phyloP scores from a whole-genome alignment of 1,140 invertebrate genomes.

The Drosophila suzukii region DNA sequence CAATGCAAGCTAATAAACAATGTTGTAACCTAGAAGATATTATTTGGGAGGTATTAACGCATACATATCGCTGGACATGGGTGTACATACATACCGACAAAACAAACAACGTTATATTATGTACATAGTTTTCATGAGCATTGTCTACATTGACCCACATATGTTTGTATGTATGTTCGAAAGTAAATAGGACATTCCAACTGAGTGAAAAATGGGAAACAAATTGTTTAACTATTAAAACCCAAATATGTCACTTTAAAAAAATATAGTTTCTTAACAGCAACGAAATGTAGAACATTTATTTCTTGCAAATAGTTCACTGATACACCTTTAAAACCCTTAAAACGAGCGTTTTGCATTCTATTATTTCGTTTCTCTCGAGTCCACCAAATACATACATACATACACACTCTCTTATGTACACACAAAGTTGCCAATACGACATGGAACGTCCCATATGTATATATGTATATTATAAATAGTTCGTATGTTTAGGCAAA shows the following conservation, averaged over 20 bases:
- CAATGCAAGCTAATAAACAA: slow-evolving; percentile 3
- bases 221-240: neutral
- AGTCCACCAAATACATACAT: slow-evolving; percentile 2
- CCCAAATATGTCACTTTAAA: neutral
- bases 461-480: neutral
- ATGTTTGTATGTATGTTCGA: slow-evolving; percentile 8
- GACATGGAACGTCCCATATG: slow-evolving; percentile 6
- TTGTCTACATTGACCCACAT: slow-evolving; percentile 34
- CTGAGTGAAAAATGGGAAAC: neutral
- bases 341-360: neutral
- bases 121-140: slow-evolving; percentile 15
- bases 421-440: slow-evolving; percentile 11
- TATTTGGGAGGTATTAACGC: neutral
- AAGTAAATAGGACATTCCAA: slow-evolving; percentile 1
- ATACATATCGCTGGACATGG: neutral
- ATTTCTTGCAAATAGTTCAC: neutral
- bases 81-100: slow-evolving; percentile 10
- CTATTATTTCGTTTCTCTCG: slow-evolving; percentile 1
- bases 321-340: neutral
- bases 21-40: slow-evolving; percentile 3
- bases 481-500: neutral
- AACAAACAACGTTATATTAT: slow-evolving; percentile 21
- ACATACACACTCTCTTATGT: slow-evolving; percentile 5
- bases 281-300: neutral
- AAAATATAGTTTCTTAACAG: neutral